Percentiles rank a stretch among this genome's conserved stretches.
phyloP scores from a whole-genome alignment of 2,797 vertebrate genomes.

The Eulemur coronatus region DNA sequence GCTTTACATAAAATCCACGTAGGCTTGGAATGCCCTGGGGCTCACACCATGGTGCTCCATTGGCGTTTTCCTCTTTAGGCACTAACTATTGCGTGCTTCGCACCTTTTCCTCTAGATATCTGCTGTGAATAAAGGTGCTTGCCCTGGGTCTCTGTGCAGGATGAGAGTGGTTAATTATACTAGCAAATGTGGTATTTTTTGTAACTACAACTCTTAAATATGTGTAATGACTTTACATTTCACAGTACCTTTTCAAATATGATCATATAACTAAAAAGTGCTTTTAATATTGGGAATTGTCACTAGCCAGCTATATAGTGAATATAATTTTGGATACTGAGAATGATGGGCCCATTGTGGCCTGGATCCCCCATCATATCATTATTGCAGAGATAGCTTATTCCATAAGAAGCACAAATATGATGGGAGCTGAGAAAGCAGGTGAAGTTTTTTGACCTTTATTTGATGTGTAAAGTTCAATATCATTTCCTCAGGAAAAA shows the following conservation, averaged over 20 bases:
- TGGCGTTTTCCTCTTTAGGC: neutral
- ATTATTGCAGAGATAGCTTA: neutral
- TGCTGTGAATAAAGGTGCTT: neutral
- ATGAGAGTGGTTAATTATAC: neutral
- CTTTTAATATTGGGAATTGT: neutral
- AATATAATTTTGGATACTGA: neutral
- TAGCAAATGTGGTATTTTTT: neutral
- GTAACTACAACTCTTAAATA: neutral
- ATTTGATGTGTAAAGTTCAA: neutral
- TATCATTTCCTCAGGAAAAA: neutral
- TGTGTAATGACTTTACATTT: neutral
- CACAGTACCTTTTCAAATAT: neutral
- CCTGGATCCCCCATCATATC: neutral
- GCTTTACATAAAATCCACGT: neutral
- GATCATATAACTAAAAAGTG: neutral
- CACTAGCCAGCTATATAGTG: neutral
- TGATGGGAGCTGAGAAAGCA: neutral
- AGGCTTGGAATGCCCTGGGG: neutral
- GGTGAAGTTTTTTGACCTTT: neutral
- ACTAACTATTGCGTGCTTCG: rapidly evolving
- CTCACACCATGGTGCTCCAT: neutral
- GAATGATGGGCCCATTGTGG: neutral
- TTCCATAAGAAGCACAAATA: neutral
- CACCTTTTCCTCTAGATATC: neutral
- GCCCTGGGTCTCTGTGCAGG: neutral